Conservation (phyloP, 1,140 invertebrate genomes). For the Aphaenogaster ashmeadi region DNA sequence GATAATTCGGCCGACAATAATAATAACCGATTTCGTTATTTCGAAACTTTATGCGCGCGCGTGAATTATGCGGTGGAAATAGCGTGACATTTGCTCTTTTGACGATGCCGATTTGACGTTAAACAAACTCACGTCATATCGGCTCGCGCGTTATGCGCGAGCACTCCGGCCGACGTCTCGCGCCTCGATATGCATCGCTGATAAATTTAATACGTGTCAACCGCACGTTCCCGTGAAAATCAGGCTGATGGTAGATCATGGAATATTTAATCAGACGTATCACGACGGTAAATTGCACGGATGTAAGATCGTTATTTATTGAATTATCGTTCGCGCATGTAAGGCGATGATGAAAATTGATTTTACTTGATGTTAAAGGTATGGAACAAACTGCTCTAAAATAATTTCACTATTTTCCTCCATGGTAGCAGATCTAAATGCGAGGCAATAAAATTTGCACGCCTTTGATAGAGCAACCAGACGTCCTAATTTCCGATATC, state of each 20-base stretch:
- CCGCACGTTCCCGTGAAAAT: constrained; percentile 47
- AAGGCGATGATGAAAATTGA: neutral
- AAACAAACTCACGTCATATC: constrained; percentile 57
- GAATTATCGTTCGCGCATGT: neutral
- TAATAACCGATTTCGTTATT: constrained; percentile 41
- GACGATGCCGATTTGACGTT: constrained; percentile 53
- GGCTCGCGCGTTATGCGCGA: constrained; percentile 20
- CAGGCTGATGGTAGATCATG: constrained; percentile 46
- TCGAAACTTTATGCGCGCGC: constrained; percentile 31
- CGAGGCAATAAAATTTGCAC: constrained; percentile 29
- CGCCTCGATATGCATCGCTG: constrained; percentile 39
- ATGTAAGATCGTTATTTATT: constrained; percentile 28
- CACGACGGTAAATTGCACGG: constrained; percentile 20
- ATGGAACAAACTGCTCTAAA: neutral
- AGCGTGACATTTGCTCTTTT: constrained; percentile 64
- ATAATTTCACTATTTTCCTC: neutral
- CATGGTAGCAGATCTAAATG: neutral
- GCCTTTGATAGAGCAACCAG: neutral
- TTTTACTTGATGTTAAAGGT: neutral
- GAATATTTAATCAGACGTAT: constrained; percentile 41
- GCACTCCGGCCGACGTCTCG: constrained; percentile 36
- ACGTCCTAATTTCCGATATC: neutral
- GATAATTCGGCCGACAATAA: constrained; percentile 27
- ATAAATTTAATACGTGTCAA: constrained; percentile 63
- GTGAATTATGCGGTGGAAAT: constrained; percentile 53